Conservation (phyloP, 2,888 invertebrate genomes). For the Pinctada fucata region DNA sequence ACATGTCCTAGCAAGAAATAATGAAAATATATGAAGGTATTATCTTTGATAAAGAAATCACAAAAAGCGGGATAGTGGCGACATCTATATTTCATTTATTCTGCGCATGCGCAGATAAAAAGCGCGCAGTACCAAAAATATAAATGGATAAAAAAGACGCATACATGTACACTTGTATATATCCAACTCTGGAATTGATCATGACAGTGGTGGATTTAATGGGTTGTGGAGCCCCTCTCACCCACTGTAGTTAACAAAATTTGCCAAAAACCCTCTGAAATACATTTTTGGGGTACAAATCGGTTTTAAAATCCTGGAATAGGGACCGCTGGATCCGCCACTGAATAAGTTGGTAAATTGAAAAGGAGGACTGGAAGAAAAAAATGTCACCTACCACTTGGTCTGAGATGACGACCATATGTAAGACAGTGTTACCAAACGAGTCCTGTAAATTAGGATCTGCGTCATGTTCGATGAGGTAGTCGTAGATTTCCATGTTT, state of each 20-base stretch:
- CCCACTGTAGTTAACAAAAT: no score
- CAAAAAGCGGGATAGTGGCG: background rate
- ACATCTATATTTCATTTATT: background rate
- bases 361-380: background rate
- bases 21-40: background rate
- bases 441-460: constrained; percentile 97
- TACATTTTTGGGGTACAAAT: no score
- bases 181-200: no score
- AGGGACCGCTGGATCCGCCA: no score
- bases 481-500: constrained; percentile 97
- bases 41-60: background rate
- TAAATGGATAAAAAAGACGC: background rate
- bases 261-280: no score
- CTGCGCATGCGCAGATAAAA: no score
- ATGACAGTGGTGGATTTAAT: no score
- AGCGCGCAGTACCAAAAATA: background rate
- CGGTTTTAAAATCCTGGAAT: no score
- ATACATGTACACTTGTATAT: no score
- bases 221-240: no score
- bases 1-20: constrained; percentile 88
- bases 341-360: no score
- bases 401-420: constrained; percentile 99
- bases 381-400: constrained; percentile 85
- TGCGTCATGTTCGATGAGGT: constrained; percentile 92
- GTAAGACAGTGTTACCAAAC: constrained; percentile 99